Base-by-base conservation (phyloP, 92 coral and sea anemone species). In the Virgularia gustaviana region DNA sequence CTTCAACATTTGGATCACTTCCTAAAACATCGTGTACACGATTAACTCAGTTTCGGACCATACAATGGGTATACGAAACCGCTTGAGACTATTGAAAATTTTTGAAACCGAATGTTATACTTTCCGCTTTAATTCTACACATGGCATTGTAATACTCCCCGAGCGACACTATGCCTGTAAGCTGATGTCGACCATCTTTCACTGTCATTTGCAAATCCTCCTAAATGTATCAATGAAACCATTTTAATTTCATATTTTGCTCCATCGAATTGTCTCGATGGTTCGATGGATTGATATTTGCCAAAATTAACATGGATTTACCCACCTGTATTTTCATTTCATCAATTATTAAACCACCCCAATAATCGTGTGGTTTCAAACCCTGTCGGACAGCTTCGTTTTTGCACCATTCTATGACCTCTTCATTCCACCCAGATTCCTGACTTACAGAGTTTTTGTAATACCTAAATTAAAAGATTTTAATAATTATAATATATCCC, bases 281-380 rank as follows among this genome's bases (percentile, higher is more conserved):
- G n/a, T n/a, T n/a, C n/a, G n/a, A n/a, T n/a, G n/a, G n/a, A n/a
- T n/a, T n/a, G n/a, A n/a, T n/a, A n/a, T n/a, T n/a, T n/a, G n/a
- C n/a, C n/a, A n/a, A n/a, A n/a, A n/a, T n/a, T n/a, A n/a, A n/a
- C 11, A 13, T 10, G 12, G 27, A 53, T 0, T 1, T 20, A 24
- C 38, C 31, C 55, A 83, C 88, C 88, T 85, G 85, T 2, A 85
- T 75, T 73, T 85, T 85, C 85, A 85, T 85, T n/a, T 86, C 79
- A 34, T 82, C 79, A 0, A 86, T 57, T 18, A 86, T 57, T 33
- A 86, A 63, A 41, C 87, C 80, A 28, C 87, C 83, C 83, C 90
- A 85, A 30, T 62, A 60, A 37, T 85, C 90, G 9, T 43, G 76
- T n/a, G 63, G 83, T 32, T 66, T 42, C 10, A 85, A 54, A 16